A percentile compares a stretch with the other conserved stretches of the same genome.
Conservation (phyloP, 2,888 invertebrate species). For the Amphimallon solstitiale region DNA sequence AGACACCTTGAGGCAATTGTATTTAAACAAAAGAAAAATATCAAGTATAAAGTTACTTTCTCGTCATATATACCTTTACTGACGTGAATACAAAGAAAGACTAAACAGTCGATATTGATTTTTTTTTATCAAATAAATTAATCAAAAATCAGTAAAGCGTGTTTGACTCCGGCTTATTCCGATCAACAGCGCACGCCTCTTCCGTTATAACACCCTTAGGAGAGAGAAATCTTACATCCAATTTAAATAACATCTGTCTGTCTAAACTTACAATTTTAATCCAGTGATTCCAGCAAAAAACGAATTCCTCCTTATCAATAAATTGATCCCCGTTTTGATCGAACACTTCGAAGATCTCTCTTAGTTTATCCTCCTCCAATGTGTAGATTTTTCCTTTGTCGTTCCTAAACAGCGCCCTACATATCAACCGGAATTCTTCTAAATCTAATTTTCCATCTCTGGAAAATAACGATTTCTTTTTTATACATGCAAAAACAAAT, state of each 20-base stretch:
- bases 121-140: constrained; percentile 23
- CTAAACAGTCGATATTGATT: constrained; percentile 7
- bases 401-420: constrained; percentile 86
- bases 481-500: too few species aligned
- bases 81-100: not conserved
- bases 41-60: too few species aligned
- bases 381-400: constrained; percentile 86
- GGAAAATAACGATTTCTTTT: constrained; percentile 45
- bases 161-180: not conserved
- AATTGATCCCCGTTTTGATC: constrained; percentile 80
- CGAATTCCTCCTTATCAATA: constrained; percentile 85
- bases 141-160: constrained; percentile 1
- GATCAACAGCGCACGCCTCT: not conserved
- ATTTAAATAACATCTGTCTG: constrained; percentile 11
- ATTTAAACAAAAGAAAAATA: too few species aligned
- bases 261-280: constrained; percentile 79
- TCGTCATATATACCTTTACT: not conserved
- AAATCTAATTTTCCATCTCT: constrained; percentile 83
- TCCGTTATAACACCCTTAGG: not conserved
- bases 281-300: constrained; percentile 91
- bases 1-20: too few species aligned
- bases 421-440: constrained; percentile 82
- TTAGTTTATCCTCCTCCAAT: constrained; percentile 74
- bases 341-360: constrained; percentile 74
- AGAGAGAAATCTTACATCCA: not conserved